Conservation (phyloP, 2,888 invertebrate species). For the Zootermopsis nevadensis region DNA sequence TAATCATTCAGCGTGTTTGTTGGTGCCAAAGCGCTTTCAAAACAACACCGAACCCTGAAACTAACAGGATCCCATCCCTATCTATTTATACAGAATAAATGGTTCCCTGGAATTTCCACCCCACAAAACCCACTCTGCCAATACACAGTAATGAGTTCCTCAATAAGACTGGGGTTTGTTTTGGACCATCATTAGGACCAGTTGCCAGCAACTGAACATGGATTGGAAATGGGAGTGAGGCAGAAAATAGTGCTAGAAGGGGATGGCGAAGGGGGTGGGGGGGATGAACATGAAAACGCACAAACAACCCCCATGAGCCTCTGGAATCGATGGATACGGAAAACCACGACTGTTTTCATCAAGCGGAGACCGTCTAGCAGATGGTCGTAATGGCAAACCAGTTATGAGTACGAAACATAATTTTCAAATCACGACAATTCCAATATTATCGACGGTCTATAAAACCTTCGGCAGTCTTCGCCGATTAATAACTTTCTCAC, state of each 20-base stretch:
- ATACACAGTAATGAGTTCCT: background rate
- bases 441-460: no score
- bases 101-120: background rate
- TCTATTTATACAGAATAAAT: conserved; percentile 32
- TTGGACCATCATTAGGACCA: conserved; percentile 29
- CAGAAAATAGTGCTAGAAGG: background rate
- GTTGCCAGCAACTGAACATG: conserved; percentile 28
- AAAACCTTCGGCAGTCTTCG: no score
- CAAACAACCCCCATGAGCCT: conserved; percentile 24
- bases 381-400: no score
- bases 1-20: background rate
- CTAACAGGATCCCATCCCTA: background rate
- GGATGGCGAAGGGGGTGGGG: background rate
- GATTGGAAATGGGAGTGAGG: conserved; percentile 20
- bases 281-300: conserved; percentile 27
- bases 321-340: conserved; percentile 21
- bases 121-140: conserved; percentile 13
- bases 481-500: no score
- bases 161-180: conserved; percentile 30
- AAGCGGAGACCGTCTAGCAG: no score
- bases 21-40: background rate
- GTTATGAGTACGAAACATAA: no score
- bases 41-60: background rate
- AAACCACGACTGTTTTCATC: background rate
- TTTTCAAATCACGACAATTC: no score